These are phyloP conservation scores for Drosophila subsilvestris DNA, from an alignment of 2,888 invertebrate genomes.

Conservation along the genomic window DNA sequence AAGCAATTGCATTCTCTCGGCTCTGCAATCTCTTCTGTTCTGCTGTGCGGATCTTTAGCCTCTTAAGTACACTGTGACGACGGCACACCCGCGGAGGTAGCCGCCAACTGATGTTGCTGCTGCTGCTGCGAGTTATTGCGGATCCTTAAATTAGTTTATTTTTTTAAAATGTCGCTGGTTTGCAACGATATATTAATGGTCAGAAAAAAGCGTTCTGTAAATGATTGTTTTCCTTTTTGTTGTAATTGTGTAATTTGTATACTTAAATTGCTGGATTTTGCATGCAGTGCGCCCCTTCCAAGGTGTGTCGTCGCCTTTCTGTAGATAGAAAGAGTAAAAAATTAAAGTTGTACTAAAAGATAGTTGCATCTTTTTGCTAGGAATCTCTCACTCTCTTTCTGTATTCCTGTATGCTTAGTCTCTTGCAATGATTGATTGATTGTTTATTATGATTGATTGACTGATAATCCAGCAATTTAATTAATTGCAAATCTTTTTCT, in stretches of 20 bases:
- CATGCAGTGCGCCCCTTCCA: slow-evolving; percentile 28
- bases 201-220: slow-evolving; percentile 59
- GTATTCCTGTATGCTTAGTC: slow-evolving; percentile 25
- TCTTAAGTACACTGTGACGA: slow-evolving; percentile 28
- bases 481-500: slow-evolving; percentile 72
- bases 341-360: not conserved
- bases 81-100: slow-evolving; percentile 25
- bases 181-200: slow-evolving; percentile 23
- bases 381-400: slow-evolving; percentile 1
- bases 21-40: not conserved
- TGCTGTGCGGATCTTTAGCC: not conserved
- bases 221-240: slow-evolving; percentile 48
- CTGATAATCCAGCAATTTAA: slow-evolving; percentile 83
- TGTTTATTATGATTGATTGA: slow-evolving; percentile 50
- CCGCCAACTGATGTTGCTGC: not conserved
- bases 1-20: not conserved
- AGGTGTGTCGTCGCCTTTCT: slow-evolving; percentile 67
- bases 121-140: not conserved
- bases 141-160: not conserved
- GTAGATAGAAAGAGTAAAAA: slow-evolving; percentile 24
- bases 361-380: slow-evolving; percentile 8
- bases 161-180: slow-evolving; percentile 25
- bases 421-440: slow-evolving; percentile 44
- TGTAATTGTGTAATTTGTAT: slow-evolving; percentile 18
- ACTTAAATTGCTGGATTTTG: slow-evolving; percentile 76